Percentiles rank a stretch among this genome's conserved stretches.
These are phyloP conservation scores for Proteles cristata DNA, from an alignment of 2,113 vertebrate species.

Conservation along the genomic window DNA sequence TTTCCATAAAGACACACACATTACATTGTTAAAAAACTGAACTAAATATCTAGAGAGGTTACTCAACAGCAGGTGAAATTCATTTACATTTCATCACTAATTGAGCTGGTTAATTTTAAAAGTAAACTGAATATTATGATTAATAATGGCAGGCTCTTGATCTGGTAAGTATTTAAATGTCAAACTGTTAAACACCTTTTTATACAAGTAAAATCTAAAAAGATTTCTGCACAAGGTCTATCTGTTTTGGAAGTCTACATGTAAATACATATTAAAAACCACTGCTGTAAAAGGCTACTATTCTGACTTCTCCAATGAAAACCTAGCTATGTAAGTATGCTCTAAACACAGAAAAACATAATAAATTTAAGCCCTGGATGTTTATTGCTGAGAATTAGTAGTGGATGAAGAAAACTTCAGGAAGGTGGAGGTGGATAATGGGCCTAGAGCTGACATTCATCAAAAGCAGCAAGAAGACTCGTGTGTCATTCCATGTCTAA, in stretches of 20 bases:
- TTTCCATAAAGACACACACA: neutral
- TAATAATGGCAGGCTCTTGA: neutral
- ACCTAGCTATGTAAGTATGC: neutral
- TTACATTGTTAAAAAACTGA: neutral
- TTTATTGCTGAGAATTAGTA: neutral
- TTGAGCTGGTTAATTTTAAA: neutral
- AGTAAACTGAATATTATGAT: neutral
- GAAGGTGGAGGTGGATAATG: no score
- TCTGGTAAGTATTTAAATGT: neutral
- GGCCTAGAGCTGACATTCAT: neutral
- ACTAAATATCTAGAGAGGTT: neutral
- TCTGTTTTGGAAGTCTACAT: neutral
- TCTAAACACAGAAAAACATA: neutral
- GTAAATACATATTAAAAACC: neutral
- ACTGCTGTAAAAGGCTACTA: neutral
- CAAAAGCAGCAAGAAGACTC: neutral
- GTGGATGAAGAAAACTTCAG: neutral
- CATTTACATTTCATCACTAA: neutral
- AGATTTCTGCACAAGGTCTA: neutral
- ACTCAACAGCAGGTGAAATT: neutral
- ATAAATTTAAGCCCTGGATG: neutral
- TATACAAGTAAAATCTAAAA: neutral
- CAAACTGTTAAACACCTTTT: neutral
- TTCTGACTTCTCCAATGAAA: neutral
- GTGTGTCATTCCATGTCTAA: neutral